These are phyloP conservation scores for Lepus timidus DNA, from an alignment of 2,113 vertebrate species.

Conservation along the genomic window DNA sequence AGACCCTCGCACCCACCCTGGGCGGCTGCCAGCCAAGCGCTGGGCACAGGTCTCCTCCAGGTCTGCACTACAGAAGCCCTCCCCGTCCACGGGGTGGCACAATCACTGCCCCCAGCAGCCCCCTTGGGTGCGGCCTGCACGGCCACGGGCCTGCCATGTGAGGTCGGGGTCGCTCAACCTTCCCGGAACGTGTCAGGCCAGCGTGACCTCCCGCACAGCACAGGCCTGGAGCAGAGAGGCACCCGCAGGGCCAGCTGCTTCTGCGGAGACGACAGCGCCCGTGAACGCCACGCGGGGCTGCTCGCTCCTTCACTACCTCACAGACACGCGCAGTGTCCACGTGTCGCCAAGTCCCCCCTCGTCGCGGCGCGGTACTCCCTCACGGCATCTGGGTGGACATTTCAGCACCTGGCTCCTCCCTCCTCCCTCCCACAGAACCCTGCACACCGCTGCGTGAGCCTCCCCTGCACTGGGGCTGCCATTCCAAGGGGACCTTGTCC, in stretches of 20 bases:
- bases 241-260: background rate
- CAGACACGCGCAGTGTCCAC: too few relatives aligned
- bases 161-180: background rate
- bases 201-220: background rate
- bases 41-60: fast-evolving
- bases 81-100: too few relatives aligned
- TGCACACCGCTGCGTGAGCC: fast-evolving
- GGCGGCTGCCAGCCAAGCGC: background rate
- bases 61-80: fast-evolving
- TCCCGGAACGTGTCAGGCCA: background rate
- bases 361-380: too few relatives aligned
- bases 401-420: background rate
- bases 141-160: background rate
- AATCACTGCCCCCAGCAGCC: background rate
- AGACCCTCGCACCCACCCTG: fast-evolving
- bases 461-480: fast-evolving
- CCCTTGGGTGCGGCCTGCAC: background rate
- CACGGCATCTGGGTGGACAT: too few relatives aligned
- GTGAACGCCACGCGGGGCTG: fast-evolving
- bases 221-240: background rate
- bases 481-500: too few relatives aligned
- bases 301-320: too few relatives aligned
- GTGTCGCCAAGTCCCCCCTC: too few relatives aligned
- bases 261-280: fast-evolving
- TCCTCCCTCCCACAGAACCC: background rate